These are phyloP conservation scores for Lasiurus cinereus DNA, from an alignment of 2,113 vertebrate genomes.

Conservation along the genomic window DNA sequence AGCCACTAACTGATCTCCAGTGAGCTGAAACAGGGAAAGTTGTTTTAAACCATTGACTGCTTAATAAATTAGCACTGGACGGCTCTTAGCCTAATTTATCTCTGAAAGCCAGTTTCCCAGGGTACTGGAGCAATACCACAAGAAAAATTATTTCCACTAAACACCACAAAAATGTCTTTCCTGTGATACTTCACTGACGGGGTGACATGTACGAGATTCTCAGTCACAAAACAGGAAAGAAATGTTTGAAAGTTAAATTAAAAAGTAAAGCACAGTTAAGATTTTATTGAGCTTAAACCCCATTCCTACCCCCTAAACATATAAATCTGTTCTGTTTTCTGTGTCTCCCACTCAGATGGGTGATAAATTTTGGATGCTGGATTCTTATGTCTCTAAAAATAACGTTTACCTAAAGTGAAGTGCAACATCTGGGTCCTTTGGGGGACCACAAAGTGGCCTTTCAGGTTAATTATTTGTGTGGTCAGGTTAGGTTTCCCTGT, in stretches of 20 bases:
- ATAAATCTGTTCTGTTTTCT: slow-evolving; percentile 84
- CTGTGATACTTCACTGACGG: slow-evolving; percentile 84
- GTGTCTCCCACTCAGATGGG: slow-evolving; percentile 83
- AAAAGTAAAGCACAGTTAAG: slow-evolving; percentile 84
- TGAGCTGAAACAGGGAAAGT: slow-evolving; percentile 81
- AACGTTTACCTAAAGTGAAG: slow-evolving; percentile 85
- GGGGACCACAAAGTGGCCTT: slow-evolving; percentile 62
- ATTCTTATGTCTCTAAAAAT: slow-evolving; percentile 85
- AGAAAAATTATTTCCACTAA: slow-evolving; percentile 85
- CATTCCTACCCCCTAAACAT: slow-evolving; percentile 78
- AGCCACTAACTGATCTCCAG: slow-evolving; percentile 78
- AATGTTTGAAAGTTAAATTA: slow-evolving; percentile 85
- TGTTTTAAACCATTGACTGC: slow-evolving; percentile 84
- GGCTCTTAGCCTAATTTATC: slow-evolving; percentile 79
- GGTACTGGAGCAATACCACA: slow-evolving; percentile 79
- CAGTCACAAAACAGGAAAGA: slow-evolving; percentile 83
- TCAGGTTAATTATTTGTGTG: slow-evolving; percentile 78
- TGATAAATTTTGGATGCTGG: slow-evolving; percentile 82
- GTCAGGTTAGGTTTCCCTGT: slow-evolving; percentile 65
- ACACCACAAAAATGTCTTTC: slow-evolving; percentile 84
- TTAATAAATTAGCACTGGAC: slow-evolving; percentile 82
- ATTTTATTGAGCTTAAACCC: slow-evolving; percentile 84
- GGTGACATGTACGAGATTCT: slow-evolving; percentile 81
- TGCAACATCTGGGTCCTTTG: slow-evolving; percentile 75
- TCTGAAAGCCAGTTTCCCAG: slow-evolving; percentile 81